Percentiles rank a stretch among this genome's conserved stretches.
These are phyloP conservation scores for Stenolophus ochropezus DNA, from an alignment of 2,888 invertebrate species.

Conservation along the genomic window DNA sequence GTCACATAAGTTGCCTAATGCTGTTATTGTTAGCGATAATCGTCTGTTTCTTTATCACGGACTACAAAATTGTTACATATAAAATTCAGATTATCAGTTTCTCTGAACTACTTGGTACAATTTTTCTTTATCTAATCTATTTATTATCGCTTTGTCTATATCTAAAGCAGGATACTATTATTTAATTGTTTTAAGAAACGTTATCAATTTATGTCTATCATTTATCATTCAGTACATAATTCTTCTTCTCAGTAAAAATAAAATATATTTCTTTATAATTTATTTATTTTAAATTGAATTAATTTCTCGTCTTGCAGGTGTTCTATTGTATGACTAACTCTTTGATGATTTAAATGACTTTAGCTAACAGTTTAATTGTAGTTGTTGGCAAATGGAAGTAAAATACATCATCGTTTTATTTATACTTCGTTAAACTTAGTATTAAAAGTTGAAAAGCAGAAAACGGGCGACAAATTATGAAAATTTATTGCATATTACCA, in stretches of 20 bases:
- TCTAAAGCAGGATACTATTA: too few relatives aligned
- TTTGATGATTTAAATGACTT: not conserved
- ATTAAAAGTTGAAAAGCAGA: not conserved
- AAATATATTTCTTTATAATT: not conserved
- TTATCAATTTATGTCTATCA: too few relatives aligned
- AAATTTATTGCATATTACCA: slow-evolving; percentile 3
- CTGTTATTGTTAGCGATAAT: not conserved
- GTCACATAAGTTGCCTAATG: not conserved
- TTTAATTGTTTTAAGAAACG: too few relatives aligned
- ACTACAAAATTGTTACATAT: too few relatives aligned
- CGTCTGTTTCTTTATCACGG: too few relatives aligned
- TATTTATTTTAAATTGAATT: not conserved
- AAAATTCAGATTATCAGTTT: too few relatives aligned
- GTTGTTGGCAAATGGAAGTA: slow-evolving; percentile 3
- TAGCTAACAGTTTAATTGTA: slow-evolving; percentile 2
- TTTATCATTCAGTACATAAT: too few relatives aligned
- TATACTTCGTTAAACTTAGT: not conserved
- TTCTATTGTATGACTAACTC: slow-evolving; percentile 12
- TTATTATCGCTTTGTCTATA: too few relatives aligned
- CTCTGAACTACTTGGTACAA: too few relatives aligned
- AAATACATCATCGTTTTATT: slow-evolving; percentile 21
- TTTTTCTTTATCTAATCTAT: too few relatives aligned
- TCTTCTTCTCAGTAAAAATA: too few relatives aligned
- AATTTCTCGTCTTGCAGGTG: slow-evolving; percentile 12
- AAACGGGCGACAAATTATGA: not conserved